Evolutionary conservation across 2,888 invertebrate species (phyloP), one percentile per base, ranked within the genome.

Genomic region (Calliphora vomitoria): DNA sequence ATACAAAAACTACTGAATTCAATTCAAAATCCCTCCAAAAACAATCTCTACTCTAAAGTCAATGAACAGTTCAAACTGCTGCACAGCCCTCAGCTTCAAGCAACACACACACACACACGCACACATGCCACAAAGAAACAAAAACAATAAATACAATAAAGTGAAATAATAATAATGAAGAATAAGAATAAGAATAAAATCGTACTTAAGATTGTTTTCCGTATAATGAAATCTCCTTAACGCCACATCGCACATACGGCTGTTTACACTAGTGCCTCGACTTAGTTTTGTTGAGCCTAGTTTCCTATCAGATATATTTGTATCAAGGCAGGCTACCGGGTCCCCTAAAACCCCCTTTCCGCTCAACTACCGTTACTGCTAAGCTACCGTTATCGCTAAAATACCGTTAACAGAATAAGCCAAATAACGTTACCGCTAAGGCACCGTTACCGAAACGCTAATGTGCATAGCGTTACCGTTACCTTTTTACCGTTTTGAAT

Each of bases 1-100:
- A 72, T 50, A 81, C 41, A 50, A 50, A 71, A 47, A 35, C 47
- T 35, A 55, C 44, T 60, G 41, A 83, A 83, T 53, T 83, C 62
- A 6, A 69, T 76, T 31, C 38, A 76, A 82, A 44, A 69, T 85
- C 82, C 87, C 87, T 85, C 82, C 79, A 85, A 82, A 83, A 80
- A 78, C 71, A 68, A 75, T 62, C 44, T 75, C 58, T 60, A 44
- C 60, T 62, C 44, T 41, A 79, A 87, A 87, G 87, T 87, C 87
- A 87, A 87, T 87, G 87, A 87, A 85, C 80, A 64, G 53, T 18
- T 55, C 35, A 69, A 80, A 41, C 31, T 58, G 15, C 35, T 38
- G 15, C 38, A 44, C 80, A 75, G 62, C 68, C 74, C 55, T 83
- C 53, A 60, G 69, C 44, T 72, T 69, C 20, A n/a, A 38, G 0